phyloP scores from a whole-genome alignment of 1,140 invertebrate species.

The Atta colombica region DNA sequence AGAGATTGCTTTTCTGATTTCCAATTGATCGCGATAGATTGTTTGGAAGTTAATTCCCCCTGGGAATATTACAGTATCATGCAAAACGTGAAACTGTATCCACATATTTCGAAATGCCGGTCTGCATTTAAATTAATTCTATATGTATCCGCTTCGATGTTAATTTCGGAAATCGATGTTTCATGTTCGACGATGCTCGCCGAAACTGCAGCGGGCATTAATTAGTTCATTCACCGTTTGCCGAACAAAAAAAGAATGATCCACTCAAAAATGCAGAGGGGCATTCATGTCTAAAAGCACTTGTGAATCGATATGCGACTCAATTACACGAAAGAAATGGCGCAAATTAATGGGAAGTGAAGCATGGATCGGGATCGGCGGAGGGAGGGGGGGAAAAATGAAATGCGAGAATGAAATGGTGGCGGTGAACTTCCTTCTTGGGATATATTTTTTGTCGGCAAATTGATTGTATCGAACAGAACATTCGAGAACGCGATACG shows the following conservation, averaged over 20 bases:
- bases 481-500: not conserved
- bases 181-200: not conserved
- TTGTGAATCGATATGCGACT: slow-evolving; percentile 68
- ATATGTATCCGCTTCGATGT: not conserved
- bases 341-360: slow-evolving; percentile 67
- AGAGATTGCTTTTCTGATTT: not conserved
- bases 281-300: slow-evolving; percentile 73
- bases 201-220: slow-evolving; percentile 6
- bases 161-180: slow-evolving; percentile 40
- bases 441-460: slow-evolving; percentile 17
- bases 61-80: not conserved
- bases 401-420: slow-evolving; percentile 38
- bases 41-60: not conserved
- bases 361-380: not conserved
- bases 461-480: slow-evolving; percentile 38
- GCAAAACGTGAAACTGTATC: not conserved
- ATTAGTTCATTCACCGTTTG: slow-evolving; percentile 49
- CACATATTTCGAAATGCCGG: not conserved
- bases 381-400: not conserved
- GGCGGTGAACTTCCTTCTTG: slow-evolving; percentile 47
- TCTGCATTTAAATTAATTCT: slow-evolving; percentile 2
- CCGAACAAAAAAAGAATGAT: slow-evolving; percentile 59
- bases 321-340: slow-evolving; percentile 71
- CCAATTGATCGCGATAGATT: not conserved
- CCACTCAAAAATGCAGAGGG: slow-evolving; percentile 62